These are phyloP conservation scores for Cisticola juncidis DNA, from an alignment of 2,113 vertebrate species.

Conservation along the genomic window DNA sequence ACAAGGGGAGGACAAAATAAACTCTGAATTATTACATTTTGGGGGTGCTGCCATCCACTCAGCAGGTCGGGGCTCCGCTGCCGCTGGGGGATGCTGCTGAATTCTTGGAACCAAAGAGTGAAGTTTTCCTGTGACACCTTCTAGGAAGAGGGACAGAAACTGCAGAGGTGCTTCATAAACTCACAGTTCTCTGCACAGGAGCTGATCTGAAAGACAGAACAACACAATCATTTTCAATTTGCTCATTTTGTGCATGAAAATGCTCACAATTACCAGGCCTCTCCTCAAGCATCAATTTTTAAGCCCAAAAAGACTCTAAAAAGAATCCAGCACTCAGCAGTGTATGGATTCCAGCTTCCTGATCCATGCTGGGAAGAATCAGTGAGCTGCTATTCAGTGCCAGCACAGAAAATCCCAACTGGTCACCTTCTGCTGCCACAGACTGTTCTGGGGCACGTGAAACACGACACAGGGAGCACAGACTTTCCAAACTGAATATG, in stretches of 20 bases:
- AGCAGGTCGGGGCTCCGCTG: not conserved
- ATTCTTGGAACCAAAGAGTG: not conserved
- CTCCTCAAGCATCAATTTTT: not conserved
- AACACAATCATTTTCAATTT: not conserved
- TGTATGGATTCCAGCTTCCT: fast-evolving
- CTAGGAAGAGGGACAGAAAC: constrained; percentile 1
- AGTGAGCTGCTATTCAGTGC: not conserved
- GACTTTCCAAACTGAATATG: fast-evolving
- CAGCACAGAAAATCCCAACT: not conserved
- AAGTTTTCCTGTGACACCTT: not conserved
- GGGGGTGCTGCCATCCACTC: constrained; percentile 7
- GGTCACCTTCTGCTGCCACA: not conserved
- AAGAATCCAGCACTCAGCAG: fast-evolving
- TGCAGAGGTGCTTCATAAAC: not conserved
- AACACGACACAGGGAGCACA: fast-evolving
- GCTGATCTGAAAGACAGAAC: constrained; percentile 21
- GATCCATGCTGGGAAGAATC: not conserved
- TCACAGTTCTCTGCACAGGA: not conserved
- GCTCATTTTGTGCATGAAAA: not conserved
- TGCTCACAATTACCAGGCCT: not conserved
- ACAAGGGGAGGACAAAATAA: not conserved
- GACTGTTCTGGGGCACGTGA: fast-evolving
- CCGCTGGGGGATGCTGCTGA: not conserved
- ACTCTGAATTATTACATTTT: constrained; percentile 34
- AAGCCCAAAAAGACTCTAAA: not conserved